Conservation (phyloP, 2,888 invertebrate genomes). For the Unio delphinus region DNA sequence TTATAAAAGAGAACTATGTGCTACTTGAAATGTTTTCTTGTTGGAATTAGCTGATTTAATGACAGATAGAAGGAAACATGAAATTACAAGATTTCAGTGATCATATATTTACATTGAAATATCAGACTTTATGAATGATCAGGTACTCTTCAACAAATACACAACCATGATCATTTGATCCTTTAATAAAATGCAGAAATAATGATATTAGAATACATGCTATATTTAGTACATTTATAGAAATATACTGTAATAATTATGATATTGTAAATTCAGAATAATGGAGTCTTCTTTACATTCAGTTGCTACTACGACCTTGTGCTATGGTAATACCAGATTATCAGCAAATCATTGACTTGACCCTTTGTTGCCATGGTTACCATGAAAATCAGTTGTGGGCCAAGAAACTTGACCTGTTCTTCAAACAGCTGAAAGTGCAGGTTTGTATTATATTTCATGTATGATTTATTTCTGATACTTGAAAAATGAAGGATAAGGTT, state of each 20-base stretch:
- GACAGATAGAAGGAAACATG: no score
- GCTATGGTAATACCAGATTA: conserved; percentile 65
- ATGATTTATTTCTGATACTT: neutral
- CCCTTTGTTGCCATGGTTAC: conserved; percentile 60
- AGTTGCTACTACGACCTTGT: conserved; percentile 66
- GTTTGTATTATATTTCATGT: conserved; percentile 29
- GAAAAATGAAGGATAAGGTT: neutral
- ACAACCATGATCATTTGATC: no score
- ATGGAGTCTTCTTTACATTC: conserved; percentile 11
- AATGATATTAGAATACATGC: neutral
- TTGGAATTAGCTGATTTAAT: no score
- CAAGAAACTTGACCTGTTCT: conserved; percentile 57
- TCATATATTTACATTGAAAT: no score
- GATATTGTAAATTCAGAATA: neutral
- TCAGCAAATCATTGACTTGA: conserved; percentile 53
- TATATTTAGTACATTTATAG: neutral
- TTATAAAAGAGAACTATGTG: no score
- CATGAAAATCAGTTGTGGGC: conserved; percentile 49
- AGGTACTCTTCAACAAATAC: no score
- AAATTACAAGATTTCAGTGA: no score
- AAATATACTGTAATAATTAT: neutral
- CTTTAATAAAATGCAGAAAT: no score
- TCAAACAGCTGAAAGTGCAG: conserved; percentile 58
- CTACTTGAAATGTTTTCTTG: no score
- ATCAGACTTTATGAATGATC: no score